Percentiles rank a stretch among this genome's conserved stretches.
phyloP scores from a whole-genome alignment of 2,797 vertebrate species.

The Myotis findleyi region DNA sequence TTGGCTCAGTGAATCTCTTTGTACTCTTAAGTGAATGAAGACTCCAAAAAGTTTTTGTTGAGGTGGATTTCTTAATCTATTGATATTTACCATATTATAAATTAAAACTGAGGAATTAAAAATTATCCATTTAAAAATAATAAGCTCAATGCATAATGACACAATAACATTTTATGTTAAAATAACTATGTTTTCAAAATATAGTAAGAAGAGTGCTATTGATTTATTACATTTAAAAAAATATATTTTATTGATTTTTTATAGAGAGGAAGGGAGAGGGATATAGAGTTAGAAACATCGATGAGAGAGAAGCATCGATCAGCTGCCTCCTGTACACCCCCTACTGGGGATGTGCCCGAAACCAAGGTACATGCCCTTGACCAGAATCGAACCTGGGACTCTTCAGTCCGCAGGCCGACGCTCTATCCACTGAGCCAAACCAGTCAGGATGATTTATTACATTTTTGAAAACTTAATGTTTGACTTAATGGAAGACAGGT shows the following conservation, averaged over 20 bases:
- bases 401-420: no score
- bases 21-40: constrained; percentile 32
- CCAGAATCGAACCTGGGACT: no score
- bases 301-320: no score
- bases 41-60: neutral
- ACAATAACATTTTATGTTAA: constrained; percentile 7
- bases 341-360: no score
- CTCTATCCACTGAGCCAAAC: no score
- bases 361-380: no score
- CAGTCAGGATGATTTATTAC: neutral
- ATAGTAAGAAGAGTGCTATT: constrained; percentile 4
- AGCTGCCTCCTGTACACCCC: no score
- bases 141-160: neutral
- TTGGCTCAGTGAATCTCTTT: neutral
- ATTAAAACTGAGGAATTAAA: constrained; percentile 11
- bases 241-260: no score
- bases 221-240: neutral
- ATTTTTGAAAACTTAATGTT: neutral
- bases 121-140: neutral
- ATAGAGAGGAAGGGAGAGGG: no score
- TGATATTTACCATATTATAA: neutral
- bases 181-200: neutral
- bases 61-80: neutral
- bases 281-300: no score
- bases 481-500: constrained; percentile 9